A percentile compares a stretch with the other conserved stretches of the same genome.
These are phyloP conservation scores for Microctenopoma lineatum DNA, from an alignment of 2,797 vertebrate genomes.

Conservation along the genomic window DNA sequence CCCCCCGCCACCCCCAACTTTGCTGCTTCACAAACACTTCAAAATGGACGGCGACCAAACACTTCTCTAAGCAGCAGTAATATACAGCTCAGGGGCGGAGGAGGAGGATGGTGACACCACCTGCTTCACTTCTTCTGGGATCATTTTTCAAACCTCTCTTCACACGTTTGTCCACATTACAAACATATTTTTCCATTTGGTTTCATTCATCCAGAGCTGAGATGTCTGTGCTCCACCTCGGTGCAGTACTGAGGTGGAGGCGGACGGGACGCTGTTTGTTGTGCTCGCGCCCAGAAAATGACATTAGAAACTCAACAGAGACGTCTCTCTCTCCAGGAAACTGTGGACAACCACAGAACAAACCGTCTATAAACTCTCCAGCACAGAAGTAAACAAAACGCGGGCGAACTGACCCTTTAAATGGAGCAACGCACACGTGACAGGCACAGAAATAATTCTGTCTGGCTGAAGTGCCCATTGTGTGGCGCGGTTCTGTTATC, in stretches of 20 bases:
- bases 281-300: not conserved
- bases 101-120: slow-evolving; percentile 7
- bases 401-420: not conserved
- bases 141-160: too few relatives aligned
- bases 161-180: not conserved
- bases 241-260: not conserved
- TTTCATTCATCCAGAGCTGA: not conserved
- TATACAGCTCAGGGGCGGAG: not conserved
- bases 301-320: not conserved
- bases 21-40: slow-evolving; percentile 53
- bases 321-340: not conserved
- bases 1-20: too few relatives aligned
- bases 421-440: not conserved
- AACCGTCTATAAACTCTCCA: not conserved
- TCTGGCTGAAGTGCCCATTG: not conserved
- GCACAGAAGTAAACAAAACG: not conserved
- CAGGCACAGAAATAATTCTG: not conserved
- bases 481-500: not conserved
- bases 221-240: too few relatives aligned
- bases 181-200: not conserved
- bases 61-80: slow-evolving; percentile 17
- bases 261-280: not conserved
- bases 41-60: slow-evolving; percentile 62
- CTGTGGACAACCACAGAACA: not conserved
- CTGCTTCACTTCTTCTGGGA: too few relatives aligned